phyloP scores from a whole-genome alignment of 2,113 vertebrate species.

The Echinops telfairi region DNA sequence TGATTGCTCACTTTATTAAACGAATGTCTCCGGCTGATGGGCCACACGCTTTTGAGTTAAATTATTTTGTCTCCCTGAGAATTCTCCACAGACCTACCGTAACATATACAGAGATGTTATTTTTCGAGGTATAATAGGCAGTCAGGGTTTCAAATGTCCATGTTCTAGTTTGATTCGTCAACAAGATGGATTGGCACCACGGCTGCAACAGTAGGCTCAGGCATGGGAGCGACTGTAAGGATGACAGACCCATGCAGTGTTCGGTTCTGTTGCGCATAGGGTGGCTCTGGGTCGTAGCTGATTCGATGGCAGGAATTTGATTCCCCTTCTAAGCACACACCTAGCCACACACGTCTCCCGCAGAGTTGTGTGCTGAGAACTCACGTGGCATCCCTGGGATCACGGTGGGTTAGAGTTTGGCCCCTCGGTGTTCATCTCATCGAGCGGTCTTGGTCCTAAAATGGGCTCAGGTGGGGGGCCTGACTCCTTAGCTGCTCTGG shows the following conservation, averaged over 20 bases:
- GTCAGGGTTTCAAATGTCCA: conserved; percentile 24
- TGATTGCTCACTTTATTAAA: conserved; percentile 24
- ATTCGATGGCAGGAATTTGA: no score
- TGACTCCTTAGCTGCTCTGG: no score
- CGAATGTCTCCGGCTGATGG: neutral
- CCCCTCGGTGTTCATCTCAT: no score
- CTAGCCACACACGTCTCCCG: neutral
- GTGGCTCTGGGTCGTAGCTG: no score
- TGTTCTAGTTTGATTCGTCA: neutral
- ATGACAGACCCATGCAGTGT: no score
- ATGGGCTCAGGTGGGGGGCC: no score
- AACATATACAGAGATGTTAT: neutral
- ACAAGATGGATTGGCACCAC: no score
- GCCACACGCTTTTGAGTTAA: neutral
- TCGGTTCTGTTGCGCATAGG: no score
- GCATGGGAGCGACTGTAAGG: no score
- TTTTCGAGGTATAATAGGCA: conserved; percentile 12
- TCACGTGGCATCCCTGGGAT: neutral
- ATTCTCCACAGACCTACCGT: neutral
- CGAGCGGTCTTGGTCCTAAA: no score
- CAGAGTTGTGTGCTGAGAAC: conserved; percentile 12
- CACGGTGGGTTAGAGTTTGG: no score
- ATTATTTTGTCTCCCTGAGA: neutral
- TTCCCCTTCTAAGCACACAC: neutral
- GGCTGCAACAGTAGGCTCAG: no score